Conservation (phyloP, 2,888 invertebrate genomes). For the Aphidoletes aphidimyza region DNA sequence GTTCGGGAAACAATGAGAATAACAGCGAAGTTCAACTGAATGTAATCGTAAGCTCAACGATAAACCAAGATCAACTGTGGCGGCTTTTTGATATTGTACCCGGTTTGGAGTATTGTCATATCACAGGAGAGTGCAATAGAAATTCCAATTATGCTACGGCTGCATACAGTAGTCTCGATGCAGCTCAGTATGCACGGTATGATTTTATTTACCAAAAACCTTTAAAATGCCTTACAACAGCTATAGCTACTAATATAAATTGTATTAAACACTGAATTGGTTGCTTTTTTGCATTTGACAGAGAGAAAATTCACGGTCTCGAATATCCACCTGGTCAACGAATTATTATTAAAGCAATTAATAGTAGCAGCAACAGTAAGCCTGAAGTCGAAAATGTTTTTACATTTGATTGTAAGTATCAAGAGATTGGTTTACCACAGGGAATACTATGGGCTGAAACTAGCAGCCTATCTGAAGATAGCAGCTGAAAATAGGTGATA, state of each 20-base stretch:
- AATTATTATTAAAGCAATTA: slow-evolving; percentile 70
- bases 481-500: no score
- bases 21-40: slow-evolving; percentile 72
- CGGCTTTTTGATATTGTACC: slow-evolving; percentile 88
- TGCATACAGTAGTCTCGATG: slow-evolving; percentile 77
- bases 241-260: no score
- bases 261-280: no score
- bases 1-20: slow-evolving; percentile 65
- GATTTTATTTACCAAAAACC: no score
- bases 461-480: no score
- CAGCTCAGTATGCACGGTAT: slow-evolving; percentile 71
- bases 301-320: slow-evolving; percentile 88
- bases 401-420: slow-evolving; percentile 52
- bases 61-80: slow-evolving; percentile 81
- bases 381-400: slow-evolving; percentile 53
- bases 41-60: slow-evolving; percentile 77
- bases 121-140: slow-evolving; percentile 66
- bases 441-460: no score
- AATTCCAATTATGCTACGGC: slow-evolving; percentile 71
- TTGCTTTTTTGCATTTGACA: slow-evolving; percentile 66
- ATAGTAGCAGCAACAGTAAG: slow-evolving; percentile 61
- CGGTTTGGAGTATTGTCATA: slow-evolving; percentile 74
- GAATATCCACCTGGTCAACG: slow-evolving; percentile 91
- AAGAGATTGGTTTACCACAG: no score
- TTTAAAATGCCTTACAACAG: no score